Base-by-base conservation (phyloP, 2,888 invertebrate species). In the Odontomyia ornata region DNA sequence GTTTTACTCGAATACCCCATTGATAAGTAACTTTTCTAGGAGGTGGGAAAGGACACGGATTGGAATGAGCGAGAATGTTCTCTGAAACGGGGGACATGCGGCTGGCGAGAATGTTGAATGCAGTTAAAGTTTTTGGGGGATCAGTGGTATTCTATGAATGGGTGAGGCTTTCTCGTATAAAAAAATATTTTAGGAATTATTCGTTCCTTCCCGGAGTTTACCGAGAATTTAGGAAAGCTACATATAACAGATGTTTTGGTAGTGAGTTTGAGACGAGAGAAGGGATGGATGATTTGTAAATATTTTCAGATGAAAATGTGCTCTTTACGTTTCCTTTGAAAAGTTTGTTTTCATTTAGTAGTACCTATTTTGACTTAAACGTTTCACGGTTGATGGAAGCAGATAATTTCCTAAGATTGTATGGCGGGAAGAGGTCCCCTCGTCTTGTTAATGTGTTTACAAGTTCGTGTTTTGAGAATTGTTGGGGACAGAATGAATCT, bases 1-100 rank as follows among this genome's bases (percentile, higher is more conserved):
- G 36, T 21, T 73, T 73, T 23, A 30, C 30, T 27, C 3, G 11
- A 36, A 60, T 72, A 28, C 60, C 36, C 60, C 73, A 73, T 73
- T 73, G 73, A 73, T 73, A 43, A 57, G 15, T 21, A 47, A 47
- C 15, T 30, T n/a, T 28, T 60, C 21, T 57, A 18, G 3, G 73
- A 21, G 36, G 21, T 18, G 65, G 36, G 18, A 25, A 3, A 11
- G 64, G 21, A 60, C 25, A 25, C 4, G 64, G 15, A 2, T 15
- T 9, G 13, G 64, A 28, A 28, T 64, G 30, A 28, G 28, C n/a
- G 64, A n/a, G n/a, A n/a, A n/a, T n/a, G n/a, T n/a, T n/a, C n/a
- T n/a, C n/a, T n/a, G n/a, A n/a, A n/a, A n/a, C n/a, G n/a, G n/a
- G n/a, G n/a, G n/a, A n/a, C n/a, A n/a, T n/a, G 18, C 13, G 5